These are phyloP conservation scores for Spermophilus dauricus DNA, from an alignment of 2,113 vertebrate species.

Conservation along the genomic window DNA sequence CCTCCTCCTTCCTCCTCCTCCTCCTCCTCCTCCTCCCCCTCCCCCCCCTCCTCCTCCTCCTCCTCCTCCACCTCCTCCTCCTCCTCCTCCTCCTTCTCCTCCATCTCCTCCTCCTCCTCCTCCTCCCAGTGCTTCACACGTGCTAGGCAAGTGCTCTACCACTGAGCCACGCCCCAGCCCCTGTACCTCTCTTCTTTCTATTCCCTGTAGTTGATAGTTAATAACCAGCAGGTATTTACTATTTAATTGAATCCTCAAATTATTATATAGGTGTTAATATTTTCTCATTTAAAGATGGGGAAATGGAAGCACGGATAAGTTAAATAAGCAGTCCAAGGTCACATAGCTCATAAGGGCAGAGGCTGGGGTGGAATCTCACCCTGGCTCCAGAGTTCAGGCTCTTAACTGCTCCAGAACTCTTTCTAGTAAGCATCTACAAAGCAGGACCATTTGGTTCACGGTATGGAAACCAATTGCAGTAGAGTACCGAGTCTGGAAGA, in stretches of 20 bases:
- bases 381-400: not conserved
- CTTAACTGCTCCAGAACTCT: not conserved
- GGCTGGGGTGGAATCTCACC: conserved; percentile 10
- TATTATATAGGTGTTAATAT: not conserved
- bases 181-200: not conserved
- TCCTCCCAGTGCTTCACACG: too few species aligned
- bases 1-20: too few species aligned
- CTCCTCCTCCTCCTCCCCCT: too few species aligned
- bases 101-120: too few species aligned
- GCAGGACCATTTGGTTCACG: not conserved
- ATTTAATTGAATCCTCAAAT: conserved; percentile 21
- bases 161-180: too few species aligned
- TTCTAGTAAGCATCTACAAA: conserved; percentile 13
- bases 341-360: not conserved
- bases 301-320: not conserved
- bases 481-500: not conserved
- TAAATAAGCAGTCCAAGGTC: not conserved
- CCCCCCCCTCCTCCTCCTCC: too few species aligned
- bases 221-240: conserved; percentile 22
- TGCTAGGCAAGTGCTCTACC: too few species aligned
- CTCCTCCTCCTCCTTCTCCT: too few species aligned
- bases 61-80: too few species aligned
- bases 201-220: not conserved
- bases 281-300: conserved; percentile 11
- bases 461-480: not conserved